Evolutionary conservation across 2,113 vertebrate species (phyloP), one percentile per base, ranked within the genome.

Genomic region (Nannobrachium achirus): DNA sequence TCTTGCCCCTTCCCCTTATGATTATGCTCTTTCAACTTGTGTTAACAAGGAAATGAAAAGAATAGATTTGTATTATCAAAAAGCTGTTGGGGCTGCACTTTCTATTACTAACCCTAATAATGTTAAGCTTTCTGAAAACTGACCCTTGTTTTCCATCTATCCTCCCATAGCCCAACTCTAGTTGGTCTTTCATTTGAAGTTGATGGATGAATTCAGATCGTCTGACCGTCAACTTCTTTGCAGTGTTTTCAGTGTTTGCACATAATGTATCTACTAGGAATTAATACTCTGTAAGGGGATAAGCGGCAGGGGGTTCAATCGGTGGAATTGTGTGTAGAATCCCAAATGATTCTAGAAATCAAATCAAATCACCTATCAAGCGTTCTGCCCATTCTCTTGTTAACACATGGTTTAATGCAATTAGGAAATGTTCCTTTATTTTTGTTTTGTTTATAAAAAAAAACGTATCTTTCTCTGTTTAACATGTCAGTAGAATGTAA

Each of bases 311-410:
- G 66, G 41, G 66, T 78, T 52, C 45, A 44, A 66, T 60, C 16
- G n/a, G n/a, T 10, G 14, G 39, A 41, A 8, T 44, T 20, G 39
- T 16, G 44, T 33, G 25, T 33, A 33, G 25, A 33, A 33, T 33
- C 25, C 25, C 25, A 33, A 33, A 3, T 33, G 25, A 33, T 33
- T 33, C 25, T 33, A 33, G 25, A 33, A n/a, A n/a, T n/a, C n/a
- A n/a, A n/a, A n/a, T n/a, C n/a, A n/a, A n/a, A 33, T 4, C 25
- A 3, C 48, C 50, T 71, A 66, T 70, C n/a, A 46, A 73, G 62
- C 46, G 18, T 64, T 89, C 79, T 87, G 80, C 82, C 83, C 84
- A 71, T 72, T 71, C 40, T 85, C 15, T 51, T 61, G 63, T 82
- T 78, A 78, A 75, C 76, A 66, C 25, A n/a, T 45, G 66, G 15